These are phyloP conservation scores for Phainopepla nitens DNA, from an alignment of 2,113 vertebrate species.

Conservation along the genomic window DNA sequence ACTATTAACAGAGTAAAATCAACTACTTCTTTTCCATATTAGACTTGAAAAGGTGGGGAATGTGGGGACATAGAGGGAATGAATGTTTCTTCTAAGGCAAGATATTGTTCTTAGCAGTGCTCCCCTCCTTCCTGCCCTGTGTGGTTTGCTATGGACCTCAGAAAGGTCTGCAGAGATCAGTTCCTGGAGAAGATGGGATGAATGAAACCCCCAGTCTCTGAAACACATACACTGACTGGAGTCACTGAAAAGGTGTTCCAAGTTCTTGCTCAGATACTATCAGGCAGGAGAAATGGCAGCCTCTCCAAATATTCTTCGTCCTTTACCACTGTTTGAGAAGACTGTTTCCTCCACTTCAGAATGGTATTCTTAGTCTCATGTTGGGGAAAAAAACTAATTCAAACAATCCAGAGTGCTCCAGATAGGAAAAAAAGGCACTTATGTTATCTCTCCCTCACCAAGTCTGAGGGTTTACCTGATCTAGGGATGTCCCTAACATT, in stretches of 20 bases:
- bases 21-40: neutral
- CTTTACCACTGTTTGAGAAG: neutral
- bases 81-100: neutral
- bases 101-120: neutral
- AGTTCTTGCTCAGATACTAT: neutral
- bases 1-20: neutral
- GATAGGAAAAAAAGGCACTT: neutral
- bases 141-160: neutral
- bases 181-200: neutral
- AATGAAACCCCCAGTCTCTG: neutral
- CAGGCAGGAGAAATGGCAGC: neutral
- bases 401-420: neutral
- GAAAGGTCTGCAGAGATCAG: neutral
- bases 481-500: neutral
- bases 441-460: fast-evolving
- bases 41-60: neutral
- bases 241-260: neutral
- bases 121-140: neutral
- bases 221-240: fast-evolving
- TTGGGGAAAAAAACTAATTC: neutral
- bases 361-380: neutral
- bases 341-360: neutral
- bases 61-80: neutral
- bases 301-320: neutral
- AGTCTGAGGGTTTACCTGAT: neutral